A percentile compares a stretch with the other conserved stretches of the same genome.
Evolutionary conservation across 2,797 vertebrate genomes (phyloP).

Genomic region (Zalophus californianus): DNA sequence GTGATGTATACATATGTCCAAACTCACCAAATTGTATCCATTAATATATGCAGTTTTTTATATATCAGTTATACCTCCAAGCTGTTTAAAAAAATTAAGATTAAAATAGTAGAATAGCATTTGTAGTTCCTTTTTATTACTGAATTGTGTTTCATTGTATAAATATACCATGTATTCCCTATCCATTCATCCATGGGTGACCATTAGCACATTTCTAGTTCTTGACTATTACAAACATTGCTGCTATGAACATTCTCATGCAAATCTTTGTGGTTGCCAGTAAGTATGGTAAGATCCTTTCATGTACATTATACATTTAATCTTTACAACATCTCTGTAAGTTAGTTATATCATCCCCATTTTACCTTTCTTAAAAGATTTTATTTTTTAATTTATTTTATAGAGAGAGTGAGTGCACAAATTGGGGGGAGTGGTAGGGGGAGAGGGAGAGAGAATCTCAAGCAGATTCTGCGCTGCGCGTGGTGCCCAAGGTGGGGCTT

Average conservation of each 20-base stretch:
- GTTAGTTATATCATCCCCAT: not conserved
- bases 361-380: not conserved
- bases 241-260: not conserved
- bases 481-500: not conserved
- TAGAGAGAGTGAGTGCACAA: not conserved
- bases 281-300: not conserved
- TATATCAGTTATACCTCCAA: not conserved
- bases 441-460: not conserved
- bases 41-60: not conserved
- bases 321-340: not conserved
- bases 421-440: not conserved
- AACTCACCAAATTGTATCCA: not conserved
- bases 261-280: not conserved
- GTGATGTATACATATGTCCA: not conserved
- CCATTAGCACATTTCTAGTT: not conserved
- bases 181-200: not conserved
- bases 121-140: conserved; percentile 4
- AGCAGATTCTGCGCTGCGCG: not conserved
- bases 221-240: not conserved
- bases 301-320: not conserved
- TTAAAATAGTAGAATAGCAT: not conserved
- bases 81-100: not conserved
- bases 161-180: not conserved
- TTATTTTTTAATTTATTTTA: not conserved
- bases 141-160: not conserved